phyloP scores from a whole-genome alignment of 2,113 vertebrate genomes.

The Uria lomvia region DNA sequence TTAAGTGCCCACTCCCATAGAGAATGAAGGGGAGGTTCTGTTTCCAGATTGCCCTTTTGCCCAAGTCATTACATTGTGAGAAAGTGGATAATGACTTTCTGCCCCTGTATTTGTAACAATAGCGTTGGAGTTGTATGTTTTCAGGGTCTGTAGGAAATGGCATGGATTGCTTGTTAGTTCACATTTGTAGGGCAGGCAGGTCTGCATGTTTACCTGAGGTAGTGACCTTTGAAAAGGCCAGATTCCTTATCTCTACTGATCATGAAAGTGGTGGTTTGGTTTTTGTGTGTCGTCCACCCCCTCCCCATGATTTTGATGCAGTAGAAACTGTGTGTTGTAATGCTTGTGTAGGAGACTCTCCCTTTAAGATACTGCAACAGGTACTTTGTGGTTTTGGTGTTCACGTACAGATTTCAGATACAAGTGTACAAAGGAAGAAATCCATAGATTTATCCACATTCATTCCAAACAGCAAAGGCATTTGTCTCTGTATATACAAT shows the following conservation, averaged over 20 bases:
- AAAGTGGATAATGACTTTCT: too few relatives aligned
- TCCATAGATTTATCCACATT: not conserved
- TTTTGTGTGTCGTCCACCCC: not conserved
- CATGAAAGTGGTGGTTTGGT: not conserved
- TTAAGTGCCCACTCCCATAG: not conserved
- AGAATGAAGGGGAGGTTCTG: not conserved
- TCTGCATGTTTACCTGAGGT: not conserved
- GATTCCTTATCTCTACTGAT: not conserved
- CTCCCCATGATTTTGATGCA: not conserved
- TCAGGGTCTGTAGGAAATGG: not conserved
- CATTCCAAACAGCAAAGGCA: not conserved
- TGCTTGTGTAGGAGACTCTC: not conserved
- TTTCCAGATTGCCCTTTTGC: not conserved
- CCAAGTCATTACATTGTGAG: not conserved
- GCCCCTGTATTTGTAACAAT: fast-evolving
- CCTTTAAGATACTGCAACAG: not conserved
- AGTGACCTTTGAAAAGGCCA: not conserved
- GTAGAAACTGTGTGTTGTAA: not conserved
- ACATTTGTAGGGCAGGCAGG: not conserved
- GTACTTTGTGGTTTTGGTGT: not conserved
- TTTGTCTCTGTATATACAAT: not conserved
- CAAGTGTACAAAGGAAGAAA: not conserved
- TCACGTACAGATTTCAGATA: not conserved
- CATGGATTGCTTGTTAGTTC: not conserved
- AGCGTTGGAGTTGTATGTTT: not conserved